Evolutionary conservation across 2,888 invertebrate genomes (phyloP).

Genomic region (Volucella inflata): DNA sequence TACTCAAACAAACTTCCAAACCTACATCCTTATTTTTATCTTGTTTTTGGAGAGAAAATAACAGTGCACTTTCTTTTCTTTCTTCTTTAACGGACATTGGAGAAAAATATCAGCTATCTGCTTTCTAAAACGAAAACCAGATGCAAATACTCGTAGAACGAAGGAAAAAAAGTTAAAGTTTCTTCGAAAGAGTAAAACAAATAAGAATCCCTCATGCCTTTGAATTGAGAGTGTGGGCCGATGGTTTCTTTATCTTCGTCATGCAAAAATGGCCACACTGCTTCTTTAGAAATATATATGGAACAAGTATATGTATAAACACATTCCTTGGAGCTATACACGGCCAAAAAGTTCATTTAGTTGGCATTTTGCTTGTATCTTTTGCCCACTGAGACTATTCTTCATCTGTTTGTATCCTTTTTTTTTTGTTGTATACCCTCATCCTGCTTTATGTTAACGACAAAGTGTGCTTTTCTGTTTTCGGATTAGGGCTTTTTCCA

Average conservation of each 20-base stretch:
- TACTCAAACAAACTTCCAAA: too few species aligned
- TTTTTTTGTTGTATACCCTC: slow-evolving; percentile 28
- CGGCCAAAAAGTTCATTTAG: slow-evolving; percentile 66
- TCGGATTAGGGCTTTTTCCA: slow-evolving; percentile 45
- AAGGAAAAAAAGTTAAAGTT: slow-evolving; percentile 29
- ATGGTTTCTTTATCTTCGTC: slow-evolving; percentile 54
- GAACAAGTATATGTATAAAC: neutral
- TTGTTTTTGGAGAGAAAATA: neutral
- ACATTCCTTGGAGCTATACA: slow-evolving; percentile 40
- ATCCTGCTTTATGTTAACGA: slow-evolving; percentile 61
- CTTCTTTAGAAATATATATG: neutral
- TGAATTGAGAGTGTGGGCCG: slow-evolving; percentile 31
- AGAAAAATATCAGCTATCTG: slow-evolving; percentile 13
- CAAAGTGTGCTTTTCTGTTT: slow-evolving; percentile 67
- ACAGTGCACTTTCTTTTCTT: neutral
- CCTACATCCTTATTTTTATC: neutral
- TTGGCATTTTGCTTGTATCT: slow-evolving; percentile 55
- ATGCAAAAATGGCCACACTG: slow-evolving; percentile 50
- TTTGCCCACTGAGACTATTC: slow-evolving; percentile 41
- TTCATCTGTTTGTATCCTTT: slow-evolving; percentile 37
- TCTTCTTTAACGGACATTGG: slow-evolving; percentile 9
- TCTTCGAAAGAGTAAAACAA: slow-evolving; percentile 39
- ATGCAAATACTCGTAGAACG: neutral
- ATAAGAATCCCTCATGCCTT: slow-evolving; percentile 16
- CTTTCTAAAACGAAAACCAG: too few species aligned